Evolutionary conservation across 2,797 vertebrate genomes (phyloP), one percentile per base, ranked within the genome.

Genomic region (Bradypus variegatus): DNA sequence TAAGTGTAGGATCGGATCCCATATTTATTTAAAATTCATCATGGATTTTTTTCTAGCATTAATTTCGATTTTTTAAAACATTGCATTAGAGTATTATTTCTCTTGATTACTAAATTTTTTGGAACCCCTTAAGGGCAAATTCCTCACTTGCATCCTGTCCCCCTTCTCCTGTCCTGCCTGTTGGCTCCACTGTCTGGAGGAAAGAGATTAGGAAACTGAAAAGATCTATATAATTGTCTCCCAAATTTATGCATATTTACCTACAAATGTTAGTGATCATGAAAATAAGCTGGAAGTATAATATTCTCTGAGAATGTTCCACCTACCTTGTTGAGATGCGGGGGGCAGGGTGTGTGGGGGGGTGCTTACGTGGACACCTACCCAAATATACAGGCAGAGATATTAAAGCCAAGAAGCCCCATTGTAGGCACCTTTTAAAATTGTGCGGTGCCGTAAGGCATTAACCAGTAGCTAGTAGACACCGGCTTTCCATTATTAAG

Each of bases 401-500:
- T 45, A 48, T 7, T 13, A 1, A 25, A 23, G 18, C 53, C 62
- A 8, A 27, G n/a, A 9, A 70, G 41, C 8, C 67, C 16, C 1
- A 0, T 31, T 15, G 2, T 2, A 31, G 5, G 38, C 4, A 6
- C 62, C 82, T 70, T 72, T 73, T 55, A 38, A 79, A 79, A 38
- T 1, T 0, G 11, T 19, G 12, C 6, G 0, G 16, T 25, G 12
- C 8, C 0, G 16, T 25, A 19, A n/a, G 0, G 67, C 67, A 38
- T 18, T 38, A 38, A 41, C 38, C 41, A 7, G 53, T 11, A 72
- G 27, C 72, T 9, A 3, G 53, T 36, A 82, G 86, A 88, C 38
- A 45, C 82, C n/a, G 18, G 41, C 50, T 87, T 60, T 41, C 79
- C 62, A 31, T 13, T 3, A 81, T 41, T 6, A 64, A 80, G 55